A percentile compares a stretch with the other conserved stretches of the same genome.
phyloP scores from a whole-genome alignment of 2,113 vertebrate species.

The Hipposideros armiger region DNA sequence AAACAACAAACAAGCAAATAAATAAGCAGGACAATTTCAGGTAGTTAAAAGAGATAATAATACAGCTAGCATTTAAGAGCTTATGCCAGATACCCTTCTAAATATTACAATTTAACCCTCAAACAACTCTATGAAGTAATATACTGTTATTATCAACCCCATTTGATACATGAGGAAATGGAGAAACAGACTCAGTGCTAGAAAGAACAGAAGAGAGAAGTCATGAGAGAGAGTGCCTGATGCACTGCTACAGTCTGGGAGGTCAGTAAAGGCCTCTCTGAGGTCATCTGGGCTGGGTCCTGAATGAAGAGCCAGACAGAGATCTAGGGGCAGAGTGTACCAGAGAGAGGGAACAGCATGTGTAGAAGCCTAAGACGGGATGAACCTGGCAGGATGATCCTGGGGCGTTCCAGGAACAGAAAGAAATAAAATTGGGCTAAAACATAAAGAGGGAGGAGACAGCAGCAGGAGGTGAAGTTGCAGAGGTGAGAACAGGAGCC shows the following conservation, averaged over 20 bases:
- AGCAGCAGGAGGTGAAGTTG: not conserved
- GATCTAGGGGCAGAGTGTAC: not conserved
- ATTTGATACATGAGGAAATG: not conserved
- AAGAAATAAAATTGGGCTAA: not conserved
- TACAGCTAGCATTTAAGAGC: not conserved
- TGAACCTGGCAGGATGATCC: not conserved
- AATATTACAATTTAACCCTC: conserved; percentile 32
- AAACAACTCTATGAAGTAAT: not conserved
- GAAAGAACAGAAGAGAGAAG: not conserved
- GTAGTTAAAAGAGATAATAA: conserved; percentile 18
- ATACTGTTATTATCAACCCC: not conserved
- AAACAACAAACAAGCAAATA: not conserved
- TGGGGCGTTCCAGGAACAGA: not conserved
- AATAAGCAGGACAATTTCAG: not conserved
- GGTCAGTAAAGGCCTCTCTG: not conserved
- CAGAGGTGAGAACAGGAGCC: not conserved
- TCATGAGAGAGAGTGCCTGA: not conserved
- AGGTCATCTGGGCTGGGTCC: not conserved
- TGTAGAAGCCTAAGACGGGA: not conserved
- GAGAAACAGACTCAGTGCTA: not conserved
- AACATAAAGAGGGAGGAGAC: not conserved
- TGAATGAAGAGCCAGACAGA: not conserved
- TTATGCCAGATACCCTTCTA: not conserved
- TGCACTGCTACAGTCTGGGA: not conserved
- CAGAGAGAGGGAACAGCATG: not conserved